phyloP scores from a whole-genome alignment of 2,797 vertebrate genomes.

The Epinephelus awoara region DNA sequence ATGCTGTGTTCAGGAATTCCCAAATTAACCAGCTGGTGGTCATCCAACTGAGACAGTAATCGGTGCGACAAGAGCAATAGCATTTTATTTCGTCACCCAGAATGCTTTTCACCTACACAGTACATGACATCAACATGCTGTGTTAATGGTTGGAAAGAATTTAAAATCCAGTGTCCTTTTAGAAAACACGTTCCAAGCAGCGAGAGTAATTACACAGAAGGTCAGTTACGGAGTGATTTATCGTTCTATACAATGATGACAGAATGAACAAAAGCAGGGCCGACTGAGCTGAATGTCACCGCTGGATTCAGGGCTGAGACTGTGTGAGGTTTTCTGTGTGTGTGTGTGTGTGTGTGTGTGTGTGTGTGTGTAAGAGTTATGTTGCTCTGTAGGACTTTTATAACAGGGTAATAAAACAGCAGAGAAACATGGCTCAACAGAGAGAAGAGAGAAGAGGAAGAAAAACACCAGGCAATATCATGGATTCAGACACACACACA shows the following conservation, averaged over 20 bases:
- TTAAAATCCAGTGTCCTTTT: background rate
- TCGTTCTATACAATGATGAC: background rate
- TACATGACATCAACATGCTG: background rate
- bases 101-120: background rate
- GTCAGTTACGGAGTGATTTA: conserved; percentile 16
- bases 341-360: conserved; percentile 7
- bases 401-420: conserved; percentile 47
- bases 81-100: conserved; percentile 2
- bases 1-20: background rate
- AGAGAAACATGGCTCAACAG: conserved; percentile 25
- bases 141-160: background rate
- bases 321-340: conserved; percentile 13
- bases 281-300: conserved; percentile 30
- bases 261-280: conserved; percentile 16
- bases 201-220: conserved; percentile 18
- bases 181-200: background rate
- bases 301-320: conserved; percentile 18
- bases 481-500: conserved; percentile 17
- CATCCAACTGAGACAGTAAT: background rate
- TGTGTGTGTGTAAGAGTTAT: conserved; percentile 41
- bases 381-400: conserved; percentile 43
- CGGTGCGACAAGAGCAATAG: background rate
- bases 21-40: background rate
- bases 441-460: conserved; percentile 22
- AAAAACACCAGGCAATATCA: conserved; percentile 9